Base-by-base conservation (phyloP, 2,797 vertebrate species). In the Myotis planiceps region DNA sequence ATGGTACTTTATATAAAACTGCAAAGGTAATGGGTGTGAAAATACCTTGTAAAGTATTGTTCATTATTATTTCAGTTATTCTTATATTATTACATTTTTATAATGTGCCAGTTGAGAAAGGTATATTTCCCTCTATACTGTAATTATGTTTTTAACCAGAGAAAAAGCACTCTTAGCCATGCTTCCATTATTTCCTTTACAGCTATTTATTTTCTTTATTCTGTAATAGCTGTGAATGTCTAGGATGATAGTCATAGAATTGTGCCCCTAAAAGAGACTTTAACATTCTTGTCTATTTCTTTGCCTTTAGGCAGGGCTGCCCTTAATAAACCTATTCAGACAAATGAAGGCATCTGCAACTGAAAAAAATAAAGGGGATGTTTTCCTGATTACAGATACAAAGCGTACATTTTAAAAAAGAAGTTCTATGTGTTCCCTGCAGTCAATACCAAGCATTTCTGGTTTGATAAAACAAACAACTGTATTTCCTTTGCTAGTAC, bases 151-250 rank as follows among this genome's bases (percentile, higher is more conserved):
- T 93, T 94, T 79, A 92, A 49, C 45, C 78, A 88, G 90, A 90
- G 95, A 90, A 74, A 74, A 89, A 79, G 18, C 3, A 29, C 55
- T 63, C 68, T 84, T 90, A 88, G 9, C 83, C 72, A 75, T 5
- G 42, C 39, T 93, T 63, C 65, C 80, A 84, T 87, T 78, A 65
- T 78, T 92, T 91, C 53, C 68, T 93, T 78, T 14, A 69, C 49
- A 84, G 68, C 25, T 84, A 80, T 81, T 94, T 93, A 75, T 92
- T 92, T 95, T 92, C 88, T 91, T 94, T 97, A 69, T 86, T 14
- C 16, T 66, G 9, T 80, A 97, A 84, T 88, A 80, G 87, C 55
- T 88, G 10, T 85, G 79, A 81, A 75, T 87, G 92, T 95, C 66
- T 78, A 55, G 65, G 93, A 88, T 69, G 68, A 79, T 10, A 93